Evolutionary conservation across 1,140 invertebrate species (phyloP).

Genomic region (Chironomus tepperi): DNA sequence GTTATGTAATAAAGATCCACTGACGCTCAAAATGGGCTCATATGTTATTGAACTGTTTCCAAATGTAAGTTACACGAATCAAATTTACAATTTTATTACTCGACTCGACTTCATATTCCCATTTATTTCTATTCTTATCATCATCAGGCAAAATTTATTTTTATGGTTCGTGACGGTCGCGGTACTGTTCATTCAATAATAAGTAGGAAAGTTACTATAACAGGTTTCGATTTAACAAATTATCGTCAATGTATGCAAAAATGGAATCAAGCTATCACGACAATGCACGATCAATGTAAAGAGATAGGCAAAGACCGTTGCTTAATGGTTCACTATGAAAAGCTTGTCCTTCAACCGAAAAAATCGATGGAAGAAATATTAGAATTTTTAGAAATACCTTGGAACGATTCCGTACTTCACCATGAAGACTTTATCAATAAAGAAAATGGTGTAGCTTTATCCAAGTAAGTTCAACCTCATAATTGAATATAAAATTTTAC

Average conservation of each 20-base stretch:
- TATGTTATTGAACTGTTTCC: slow-evolving; percentile 70
- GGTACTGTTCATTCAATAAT: slow-evolving; percentile 97
- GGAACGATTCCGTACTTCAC: slow-evolving; percentile 93
- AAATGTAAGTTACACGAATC: slow-evolving; percentile 44
- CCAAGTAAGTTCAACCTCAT: slow-evolving; percentile 65
- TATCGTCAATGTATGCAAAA: slow-evolving; percentile 90
- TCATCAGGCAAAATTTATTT: slow-evolving; percentile 76
- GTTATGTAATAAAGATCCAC: slow-evolving; percentile 97
- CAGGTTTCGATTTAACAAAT: slow-evolving; percentile 89
- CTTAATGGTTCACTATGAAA: slow-evolving; percentile 89
- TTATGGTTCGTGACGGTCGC: slow-evolving; percentile 95
- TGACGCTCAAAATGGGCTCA: slow-evolving; percentile 91
- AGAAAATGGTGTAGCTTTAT: slow-evolving; percentile 82
- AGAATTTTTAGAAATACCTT: slow-evolving; percentile 84
- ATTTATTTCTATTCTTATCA: slow-evolving; percentile 49
- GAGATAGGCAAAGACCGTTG: slow-evolving; percentile 76
- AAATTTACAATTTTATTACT: neutral
- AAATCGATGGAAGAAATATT: slow-evolving; percentile 85
- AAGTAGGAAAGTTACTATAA: slow-evolving; percentile 94
- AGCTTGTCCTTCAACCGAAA: slow-evolving; percentile 88
- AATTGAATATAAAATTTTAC: no score
- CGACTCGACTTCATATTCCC: slow-evolving; percentile 54
- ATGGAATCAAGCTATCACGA: slow-evolving; percentile 91
- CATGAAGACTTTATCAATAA: slow-evolving; percentile 97
- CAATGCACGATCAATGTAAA: slow-evolving; percentile 91